A percentile compares a stretch with the other conserved stretches of the same genome.
phyloP scores from a whole-genome alignment of 2,888 invertebrate genomes.

The Dermolepida albohirtum region DNA sequence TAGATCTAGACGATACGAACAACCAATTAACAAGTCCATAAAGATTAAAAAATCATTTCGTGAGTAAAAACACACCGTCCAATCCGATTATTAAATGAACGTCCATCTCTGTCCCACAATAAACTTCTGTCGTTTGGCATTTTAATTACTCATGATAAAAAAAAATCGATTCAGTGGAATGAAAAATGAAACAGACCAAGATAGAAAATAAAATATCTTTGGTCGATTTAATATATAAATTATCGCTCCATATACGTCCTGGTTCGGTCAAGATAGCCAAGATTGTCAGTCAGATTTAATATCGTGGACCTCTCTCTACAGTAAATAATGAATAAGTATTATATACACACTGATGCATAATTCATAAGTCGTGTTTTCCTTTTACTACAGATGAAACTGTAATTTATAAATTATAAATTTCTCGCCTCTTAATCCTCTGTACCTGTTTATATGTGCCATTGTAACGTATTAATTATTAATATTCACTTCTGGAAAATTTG shows the following conservation, averaged over 20 bases:
- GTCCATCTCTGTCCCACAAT: constrained; percentile 3
- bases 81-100: no score
- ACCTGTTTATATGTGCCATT: constrained; percentile 1
- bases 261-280: no score
- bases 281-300: no score
- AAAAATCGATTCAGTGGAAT: constrained; percentile 1
- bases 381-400: constrained; percentile 16
- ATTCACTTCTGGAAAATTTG: no score
- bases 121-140: constrained; percentile 5
- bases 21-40: constrained; percentile 27
- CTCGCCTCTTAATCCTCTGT: constrained; percentile 27
- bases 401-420: constrained; percentile 31
- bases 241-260: constrained; percentile 7
- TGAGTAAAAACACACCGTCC: no score
- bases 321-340: constrained; percentile 12
- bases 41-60: constrained; percentile 20
- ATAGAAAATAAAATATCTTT: no score
- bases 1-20: constrained; percentile 20
- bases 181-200: constrained; percentile 9
- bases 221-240: constrained; percentile 15
- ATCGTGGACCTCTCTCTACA: neutral
- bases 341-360: constrained; percentile 14
- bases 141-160: constrained; percentile 7
- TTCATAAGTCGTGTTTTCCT: constrained; percentile 19
- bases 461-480: constrained; percentile 11